Evolutionary conservation across 2,113 vertebrate species (phyloP), one percentile per base, ranked within the genome.

Genomic region (Glaucomys volans): DNA sequence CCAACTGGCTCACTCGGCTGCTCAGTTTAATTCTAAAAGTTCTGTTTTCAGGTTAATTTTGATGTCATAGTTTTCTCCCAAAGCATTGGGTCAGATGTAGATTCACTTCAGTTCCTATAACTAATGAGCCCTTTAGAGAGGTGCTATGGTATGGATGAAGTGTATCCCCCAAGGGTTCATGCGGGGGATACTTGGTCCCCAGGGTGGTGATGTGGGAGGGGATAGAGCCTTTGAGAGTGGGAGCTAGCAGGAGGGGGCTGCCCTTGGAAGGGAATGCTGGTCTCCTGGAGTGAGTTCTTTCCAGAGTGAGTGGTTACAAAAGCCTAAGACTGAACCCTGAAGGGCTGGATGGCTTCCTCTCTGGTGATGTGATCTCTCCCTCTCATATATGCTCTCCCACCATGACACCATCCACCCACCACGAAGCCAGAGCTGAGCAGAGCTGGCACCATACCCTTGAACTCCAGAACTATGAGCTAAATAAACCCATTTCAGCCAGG

Each of bases 31-130:
- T 20, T 81, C n/a, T 67, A 57, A 22, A 88, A 76, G 10, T 11
- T 50, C 50, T 90, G 32, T 66, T 93, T 84, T 89, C 74, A 77
- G 42, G 75, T 76, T 76, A 69, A 64, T 76, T 88, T 71, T 30
- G 8, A 54, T n/a, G 14, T 64, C 74, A 81, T 24, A 24, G 1
- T 79, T 85, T 50, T 52, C 40, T 44, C 72, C 57, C 0, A 32
- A 84, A 71, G 57, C 59, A 64, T 1, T 44, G 26, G 2, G 13
- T 93, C 71, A 57, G 12, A 26, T 94, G 66, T 88, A n/a, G 40
- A 69, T 40, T 75, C 74, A 52, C 35, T 40, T 86, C 54, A 28
- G 16, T 64, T 94, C 37, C 28, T 84, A 4, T 54, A 66, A 57
- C 44, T 26, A 50, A 71, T 26, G 37, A 82, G 10, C 30, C 42